A percentile compares a stretch with the other conserved stretches of the same genome.
These are phyloP conservation scores for Cephus pulcher DNA, from an alignment of 2,888 invertebrate genomes.

Conservation along the genomic window DNA sequence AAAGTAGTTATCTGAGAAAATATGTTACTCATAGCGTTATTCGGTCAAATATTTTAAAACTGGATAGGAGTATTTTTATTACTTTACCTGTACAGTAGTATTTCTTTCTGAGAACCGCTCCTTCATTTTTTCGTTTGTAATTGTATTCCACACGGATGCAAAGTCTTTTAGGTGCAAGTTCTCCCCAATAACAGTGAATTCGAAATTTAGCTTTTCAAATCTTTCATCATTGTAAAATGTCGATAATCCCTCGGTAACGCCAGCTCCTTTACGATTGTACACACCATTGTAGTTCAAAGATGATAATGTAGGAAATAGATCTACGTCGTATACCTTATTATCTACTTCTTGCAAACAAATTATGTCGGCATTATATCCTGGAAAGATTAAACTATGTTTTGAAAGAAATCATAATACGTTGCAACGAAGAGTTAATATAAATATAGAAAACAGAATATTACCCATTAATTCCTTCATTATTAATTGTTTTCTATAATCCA, in stretches of 20 bases:
- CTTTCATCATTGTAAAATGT: constrained; percentile 79
- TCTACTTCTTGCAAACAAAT: constrained; percentile 96
- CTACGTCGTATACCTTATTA: constrained; percentile 77
- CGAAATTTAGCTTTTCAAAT: constrained; percentile 74
- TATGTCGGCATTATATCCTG: constrained; percentile 91
- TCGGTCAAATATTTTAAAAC: constrained; percentile 1
- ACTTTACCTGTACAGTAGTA: constrained; percentile 74
- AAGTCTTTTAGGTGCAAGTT: constrained; percentile 71
- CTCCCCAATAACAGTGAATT: constrained; percentile 72
- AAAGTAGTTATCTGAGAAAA: constrained; percentile 68
- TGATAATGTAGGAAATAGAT: constrained; percentile 73
- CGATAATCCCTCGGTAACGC: constrained; percentile 84
- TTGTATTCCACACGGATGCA: constrained; percentile 71
- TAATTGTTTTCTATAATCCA: constrained; percentile 89
- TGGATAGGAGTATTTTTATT: background rate
- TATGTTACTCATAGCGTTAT: background rate
- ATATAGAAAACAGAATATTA: constrained; percentile 50
- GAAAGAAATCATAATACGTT: constrained; percentile 4
- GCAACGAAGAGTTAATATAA: too few relatives aligned
- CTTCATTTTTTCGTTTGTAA: constrained; percentile 72
- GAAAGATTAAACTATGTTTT: constrained; percentile 11
- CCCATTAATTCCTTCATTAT: constrained; percentile 85
- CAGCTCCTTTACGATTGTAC: constrained; percentile 79
- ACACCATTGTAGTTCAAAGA: constrained; percentile 71
- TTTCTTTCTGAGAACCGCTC: constrained; percentile 74